Evolutionary conservation across 2,797 vertebrate genomes (phyloP).

Genomic region (Phoeniculus purpureus): DNA sequence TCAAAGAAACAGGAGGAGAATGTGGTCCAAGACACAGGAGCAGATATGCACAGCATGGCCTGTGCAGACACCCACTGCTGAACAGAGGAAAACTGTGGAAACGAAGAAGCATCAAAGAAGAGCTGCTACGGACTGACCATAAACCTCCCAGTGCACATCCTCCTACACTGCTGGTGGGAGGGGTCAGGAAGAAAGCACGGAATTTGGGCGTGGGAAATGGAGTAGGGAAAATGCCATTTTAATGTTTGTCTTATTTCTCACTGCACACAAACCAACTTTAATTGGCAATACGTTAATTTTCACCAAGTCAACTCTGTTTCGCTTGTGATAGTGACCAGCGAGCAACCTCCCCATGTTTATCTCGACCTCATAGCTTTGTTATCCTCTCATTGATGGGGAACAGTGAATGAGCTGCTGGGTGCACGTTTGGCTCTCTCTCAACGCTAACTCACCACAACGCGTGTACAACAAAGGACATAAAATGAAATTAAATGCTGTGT

Average conservation of each 20-base stretch:
- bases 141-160: background rate
- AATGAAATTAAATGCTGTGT: background rate
- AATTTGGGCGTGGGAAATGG: background rate
- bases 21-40: accelerated
- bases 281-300: background rate
- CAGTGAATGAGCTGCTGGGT: background rate
- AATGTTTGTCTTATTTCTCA: background rate
- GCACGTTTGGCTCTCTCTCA: background rate
- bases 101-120: background rate
- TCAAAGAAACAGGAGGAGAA: background rate
- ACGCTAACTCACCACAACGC: background rate
- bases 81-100: accelerated
- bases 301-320: background rate
- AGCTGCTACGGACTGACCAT: background rate
- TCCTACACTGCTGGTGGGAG: background rate
- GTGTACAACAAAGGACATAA: background rate
- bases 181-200: background rate
- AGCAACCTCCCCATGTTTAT: background rate
- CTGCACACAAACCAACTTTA: background rate
- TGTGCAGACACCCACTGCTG: background rate
- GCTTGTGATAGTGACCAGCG: background rate
- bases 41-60: accelerated
- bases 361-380: background rate
- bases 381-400: background rate
- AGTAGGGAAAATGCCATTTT: background rate